phyloP scores from a whole-genome alignment of 2,888 invertebrate genomes.

The Phortica magna region DNA sequence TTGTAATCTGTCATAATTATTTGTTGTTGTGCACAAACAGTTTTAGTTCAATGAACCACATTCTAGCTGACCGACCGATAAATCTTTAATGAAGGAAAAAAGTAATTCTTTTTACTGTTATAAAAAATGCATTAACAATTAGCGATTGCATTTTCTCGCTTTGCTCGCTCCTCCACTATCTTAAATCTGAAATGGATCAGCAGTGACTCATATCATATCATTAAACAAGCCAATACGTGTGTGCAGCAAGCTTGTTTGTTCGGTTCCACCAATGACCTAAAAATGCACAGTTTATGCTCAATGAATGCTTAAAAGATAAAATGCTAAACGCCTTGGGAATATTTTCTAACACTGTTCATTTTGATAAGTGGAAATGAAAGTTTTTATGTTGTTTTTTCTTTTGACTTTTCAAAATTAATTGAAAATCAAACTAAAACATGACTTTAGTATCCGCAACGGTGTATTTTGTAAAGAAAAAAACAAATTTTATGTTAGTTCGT shows the following conservation, averaged over 20 bases:
- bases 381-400: constrained; percentile 47
- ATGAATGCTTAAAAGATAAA: background rate
- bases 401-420: constrained; percentile 14
- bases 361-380: constrained; percentile 27
- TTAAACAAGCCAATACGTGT: background rate
- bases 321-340: too few species aligned
- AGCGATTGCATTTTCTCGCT: background rate
- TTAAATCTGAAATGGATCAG: background rate
- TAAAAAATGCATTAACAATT: background rate
- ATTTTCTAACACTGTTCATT: constrained; percentile 55
- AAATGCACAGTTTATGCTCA: background rate
- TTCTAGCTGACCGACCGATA: background rate
- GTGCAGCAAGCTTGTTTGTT: background rate
- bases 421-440: too few species aligned
- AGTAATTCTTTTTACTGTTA: background rate
- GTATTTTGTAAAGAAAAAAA: too few species aligned
- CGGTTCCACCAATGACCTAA: background rate
- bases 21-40: background rate
- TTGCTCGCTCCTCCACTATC: too few species aligned
- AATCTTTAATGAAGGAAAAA: background rate
- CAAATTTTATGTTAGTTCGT: too few species aligned
- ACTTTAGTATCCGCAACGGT: too few species aligned
- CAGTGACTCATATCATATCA: background rate
- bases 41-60: constrained; percentile 13
- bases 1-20: background rate